A percentile compares a stretch with the other conserved stretches of the same genome.
phyloP scores from a whole-genome alignment of 2,888 invertebrate species.

The Hofmannophila pseudospretella region DNA sequence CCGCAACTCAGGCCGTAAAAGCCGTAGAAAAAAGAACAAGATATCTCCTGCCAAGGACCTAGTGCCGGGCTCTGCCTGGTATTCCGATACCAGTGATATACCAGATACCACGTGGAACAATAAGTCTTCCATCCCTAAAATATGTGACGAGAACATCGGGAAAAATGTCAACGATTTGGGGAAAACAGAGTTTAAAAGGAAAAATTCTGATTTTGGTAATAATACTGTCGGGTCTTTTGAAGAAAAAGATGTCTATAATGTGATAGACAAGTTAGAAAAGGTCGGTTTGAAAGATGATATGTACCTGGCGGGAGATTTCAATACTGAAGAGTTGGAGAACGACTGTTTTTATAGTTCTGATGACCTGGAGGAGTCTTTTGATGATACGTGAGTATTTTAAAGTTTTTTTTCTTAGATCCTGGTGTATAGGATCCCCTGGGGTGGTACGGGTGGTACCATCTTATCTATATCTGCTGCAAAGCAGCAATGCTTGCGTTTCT shows the following conservation, averaged over 20 bases:
- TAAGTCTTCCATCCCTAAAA: conserved; percentile 28
- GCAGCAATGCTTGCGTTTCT: too few relatives aligned
- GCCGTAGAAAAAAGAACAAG: conserved; percentile 54
- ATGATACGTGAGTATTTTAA: conserved; percentile 49
- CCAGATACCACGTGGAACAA: conserved; percentile 29
- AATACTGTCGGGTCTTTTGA: conserved; percentile 16
- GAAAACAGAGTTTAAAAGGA: conserved; percentile 23
- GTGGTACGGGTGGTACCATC: too few relatives aligned
- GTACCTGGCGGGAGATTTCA: conserved; percentile 56
- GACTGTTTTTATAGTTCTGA: conserved; percentile 56
- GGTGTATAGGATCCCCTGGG: too few relatives aligned
- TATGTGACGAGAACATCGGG: conserved; percentile 42
- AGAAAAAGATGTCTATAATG: conserved; percentile 37
- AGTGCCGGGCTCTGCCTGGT: conserved; percentile 9
- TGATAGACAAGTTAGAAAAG: conserved; percentile 59
- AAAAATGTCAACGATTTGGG: conserved; percentile 60
- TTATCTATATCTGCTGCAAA: too few relatives aligned
- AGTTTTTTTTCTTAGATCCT: too few relatives aligned
- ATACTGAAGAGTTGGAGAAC: conserved; percentile 49
- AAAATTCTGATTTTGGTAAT: conserved; percentile 12
- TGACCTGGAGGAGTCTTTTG: conserved; percentile 50
- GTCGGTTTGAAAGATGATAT: conserved; percentile 58
- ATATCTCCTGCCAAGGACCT: conserved; percentile 49
- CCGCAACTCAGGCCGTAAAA: conserved; percentile 53
- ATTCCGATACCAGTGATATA: conserved; percentile 8